Base-by-base conservation (phyloP, 37 sponge, comb jelly and placozoan genomes). In the Cladorhizidae sp. region DNA sequence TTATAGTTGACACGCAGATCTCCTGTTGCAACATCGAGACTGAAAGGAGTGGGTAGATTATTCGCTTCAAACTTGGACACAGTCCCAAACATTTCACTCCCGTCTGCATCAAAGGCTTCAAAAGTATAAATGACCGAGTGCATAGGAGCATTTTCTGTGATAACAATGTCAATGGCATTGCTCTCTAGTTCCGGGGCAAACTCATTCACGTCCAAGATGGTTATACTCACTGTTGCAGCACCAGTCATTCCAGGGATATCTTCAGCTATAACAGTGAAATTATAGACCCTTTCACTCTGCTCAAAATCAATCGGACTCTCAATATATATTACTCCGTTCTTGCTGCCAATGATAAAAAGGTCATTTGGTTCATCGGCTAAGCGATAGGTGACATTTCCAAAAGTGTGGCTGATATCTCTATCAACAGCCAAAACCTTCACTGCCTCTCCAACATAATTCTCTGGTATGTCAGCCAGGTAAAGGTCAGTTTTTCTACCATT, bases 241-340 rank as follows among this genome's bases (percentile, higher is more conserved):
- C 22, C 74, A 22, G 3, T 61, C 40, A 33, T 18, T 51, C 75
- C 70, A 22, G 64, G 62, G 0, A 42, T 39, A 43, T 89, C 89
- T 55, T 74, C 49, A 52, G 63, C 85, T 26, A 73, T 57, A 0
- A 79, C 68, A 74, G n/a, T 74, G 40, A 89, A 77, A 40, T 33
- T 68, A 55, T 61, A 67, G 11, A 54, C 64, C 2, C n/a, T 23
- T 3, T 68, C 29, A 40, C 37, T 56, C 39, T 41, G 9, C 54
- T 91, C 92, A 35, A 77, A 91, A 58, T 91, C 80, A 20, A 91
- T 43, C 6, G 88, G 64, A 57, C 61, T 50, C 11, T n/a, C 40
- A 9, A 83, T 45, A 36, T 18, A 64, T 37, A 91, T 78, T 5
- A 55, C 42, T 0, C 85, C 85, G 25, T 83, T 40, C 28, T 38